Evolutionary conservation across 2,888 invertebrate species (phyloP).

Genomic region (Dichetophora obliterata): DNA sequence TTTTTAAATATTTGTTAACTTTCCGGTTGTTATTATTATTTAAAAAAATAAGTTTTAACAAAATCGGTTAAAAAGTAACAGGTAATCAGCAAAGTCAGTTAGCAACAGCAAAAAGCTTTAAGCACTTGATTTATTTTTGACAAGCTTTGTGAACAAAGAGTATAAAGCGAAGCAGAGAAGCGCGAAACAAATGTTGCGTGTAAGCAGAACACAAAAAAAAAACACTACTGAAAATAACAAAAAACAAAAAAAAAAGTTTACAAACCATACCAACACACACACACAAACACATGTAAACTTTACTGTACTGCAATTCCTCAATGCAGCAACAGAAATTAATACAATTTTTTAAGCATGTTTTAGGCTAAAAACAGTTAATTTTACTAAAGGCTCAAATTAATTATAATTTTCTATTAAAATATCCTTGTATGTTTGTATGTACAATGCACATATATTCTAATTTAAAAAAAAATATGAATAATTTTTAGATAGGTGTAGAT

Average conservation of each 20-base stretch:
- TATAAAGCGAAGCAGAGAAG: not conserved
- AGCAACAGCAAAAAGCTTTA: not conserved
- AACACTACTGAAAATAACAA: no score
- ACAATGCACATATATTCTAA: no score
- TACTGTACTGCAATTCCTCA: not conserved
- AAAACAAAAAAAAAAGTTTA: not conserved
- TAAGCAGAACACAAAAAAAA: no score
- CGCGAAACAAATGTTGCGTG: no score
- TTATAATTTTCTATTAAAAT: no score
- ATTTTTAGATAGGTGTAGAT: no score
- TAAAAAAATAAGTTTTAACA: slow-evolving; percentile 33
- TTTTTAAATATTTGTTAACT: no score
- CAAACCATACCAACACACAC: not conserved
- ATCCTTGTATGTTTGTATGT: no score
- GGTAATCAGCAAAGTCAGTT: slow-evolving; percentile 11
- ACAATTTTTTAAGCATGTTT: not conserved
- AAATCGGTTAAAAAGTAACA: slow-evolving; percentile 14
- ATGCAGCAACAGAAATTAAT: not conserved
- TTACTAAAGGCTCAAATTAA: no score
- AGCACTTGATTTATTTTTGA: not conserved
- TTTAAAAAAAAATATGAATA: no score
- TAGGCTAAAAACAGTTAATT: not conserved
- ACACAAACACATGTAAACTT: not conserved
- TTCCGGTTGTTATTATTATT: not conserved
- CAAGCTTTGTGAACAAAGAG: not conserved